Base-by-base conservation (phyloP, 2,113 vertebrate genomes). In the Vidua chalybeata region DNA sequence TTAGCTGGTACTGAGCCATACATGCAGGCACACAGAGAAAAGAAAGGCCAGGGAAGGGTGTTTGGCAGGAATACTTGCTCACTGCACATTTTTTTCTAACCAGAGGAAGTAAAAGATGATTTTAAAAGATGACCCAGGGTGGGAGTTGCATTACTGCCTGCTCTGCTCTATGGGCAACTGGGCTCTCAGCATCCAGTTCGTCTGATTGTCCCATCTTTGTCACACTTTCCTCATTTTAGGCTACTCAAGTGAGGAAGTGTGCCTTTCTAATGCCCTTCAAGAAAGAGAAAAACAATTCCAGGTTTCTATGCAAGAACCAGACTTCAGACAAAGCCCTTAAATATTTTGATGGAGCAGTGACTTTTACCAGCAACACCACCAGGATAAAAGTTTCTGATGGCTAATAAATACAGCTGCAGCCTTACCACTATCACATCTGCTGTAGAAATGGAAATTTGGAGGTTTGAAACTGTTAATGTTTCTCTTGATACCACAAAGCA, bases 401-500 rank as follows among this genome's bases (percentile, higher is more conserved):
- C 21, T 55, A 33, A 41, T 24, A 73, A 84, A 48, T 56, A 58
- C 28, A 89, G n/a, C 41, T 69, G 59, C 46, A 90, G 30, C 28
- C 43, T 46, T 63, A 33, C 16, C n/a, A 22, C 41, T 58, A 3
- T 16, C 69, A 55, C 35, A 15, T 3, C 39, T 72, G 33, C 52
- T 27, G 11, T 3, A 35, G 52, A 48, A 85, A 35, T 12, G 12
- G 62, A 51, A 69, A 55, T 33, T 2, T 41, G 20, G 31, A 61
- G 28, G 20, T 8, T 54, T 80, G 55, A 35, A 56, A 5, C 9
- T 31, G 5, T 55, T 13, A 21, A 10, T 3, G 11, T 27, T 75
- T 48, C 41, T 51, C 13, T 6, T 31, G n/a, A 22, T 28, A 49
- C 2, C 63, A 62, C 0, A 0, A 33, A 37, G 35, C 24, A 7